These are phyloP conservation scores for Epinephelus coioides DNA, from an alignment of 2,797 vertebrate genomes.

Conservation along the genomic window DNA sequence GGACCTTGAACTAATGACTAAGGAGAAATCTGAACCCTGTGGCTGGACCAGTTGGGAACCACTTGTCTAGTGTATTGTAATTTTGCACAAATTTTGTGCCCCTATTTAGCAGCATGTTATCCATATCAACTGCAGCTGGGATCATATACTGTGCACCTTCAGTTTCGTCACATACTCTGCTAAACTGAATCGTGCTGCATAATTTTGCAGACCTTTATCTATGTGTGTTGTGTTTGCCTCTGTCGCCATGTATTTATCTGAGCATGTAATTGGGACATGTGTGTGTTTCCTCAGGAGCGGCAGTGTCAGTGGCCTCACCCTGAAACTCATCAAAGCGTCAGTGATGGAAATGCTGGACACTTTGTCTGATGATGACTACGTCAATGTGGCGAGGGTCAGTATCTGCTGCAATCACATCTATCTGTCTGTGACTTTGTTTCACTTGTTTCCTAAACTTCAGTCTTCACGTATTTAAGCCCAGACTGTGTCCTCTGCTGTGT, in stretches of 20 bases:
- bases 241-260: too few relatives aligned
- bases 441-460: background rate
- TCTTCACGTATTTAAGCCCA: background rate
- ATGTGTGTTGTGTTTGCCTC: background rate
- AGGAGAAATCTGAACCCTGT: too few relatives aligned
- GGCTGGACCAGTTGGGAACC: too few relatives aligned
- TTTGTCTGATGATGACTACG: slow-evolving; percentile 96
- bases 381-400: slow-evolving; percentile 96
- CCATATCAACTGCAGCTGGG: background rate
- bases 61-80: too few relatives aligned
- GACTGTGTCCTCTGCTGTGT: slow-evolving; percentile 29
- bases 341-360: slow-evolving; percentile 99
- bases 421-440: too few relatives aligned
- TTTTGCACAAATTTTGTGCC: slow-evolving; percentile 4
- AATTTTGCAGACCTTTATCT: background rate
- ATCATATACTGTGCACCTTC: background rate
- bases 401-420: background rate
- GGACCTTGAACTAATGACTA: too few relatives aligned
- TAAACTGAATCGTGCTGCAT: too few relatives aligned
- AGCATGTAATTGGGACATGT: background rate
- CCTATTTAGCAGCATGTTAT: background rate
- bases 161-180: too few relatives aligned
- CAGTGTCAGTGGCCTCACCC: slow-evolving; percentile 96
- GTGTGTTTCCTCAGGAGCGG: slow-evolving; percentile 89
- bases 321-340: slow-evolving; percentile 98